Evolutionary conservation across 1,140 invertebrate species (phyloP).

Genomic region (Akabosia matsudoensis): DNA sequence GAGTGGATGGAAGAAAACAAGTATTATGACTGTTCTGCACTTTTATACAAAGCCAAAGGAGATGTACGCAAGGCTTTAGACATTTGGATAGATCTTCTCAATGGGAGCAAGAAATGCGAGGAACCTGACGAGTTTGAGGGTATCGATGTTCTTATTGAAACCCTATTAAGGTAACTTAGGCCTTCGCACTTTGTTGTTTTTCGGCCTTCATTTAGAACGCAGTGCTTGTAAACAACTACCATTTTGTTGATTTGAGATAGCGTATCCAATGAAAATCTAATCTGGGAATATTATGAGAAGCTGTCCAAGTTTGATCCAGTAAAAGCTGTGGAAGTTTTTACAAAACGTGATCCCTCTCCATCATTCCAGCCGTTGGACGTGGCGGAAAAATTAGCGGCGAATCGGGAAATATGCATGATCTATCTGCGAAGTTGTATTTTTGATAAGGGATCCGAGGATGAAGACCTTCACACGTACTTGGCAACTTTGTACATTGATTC

Average conservation of each 20-base stretch:
- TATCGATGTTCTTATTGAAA: slow-evolving; percentile 30
- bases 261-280: slow-evolving; percentile 25
- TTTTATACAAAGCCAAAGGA: slow-evolving; percentile 24
- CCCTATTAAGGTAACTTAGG: slow-evolving; percentile 41
- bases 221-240: not conserved
- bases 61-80: slow-evolving; percentile 34
- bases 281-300: slow-evolving; percentile 44
- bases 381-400: slow-evolving; percentile 37
- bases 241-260: slow-evolving; percentile 25
- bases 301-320: slow-evolving; percentile 27
- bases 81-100: slow-evolving; percentile 35
- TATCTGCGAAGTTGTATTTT: slow-evolving; percentile 39
- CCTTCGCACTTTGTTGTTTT: not conserved
- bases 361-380: slow-evolving; percentile 38
- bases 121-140: slow-evolving; percentile 31
- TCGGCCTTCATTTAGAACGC: not conserved
- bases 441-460: slow-evolving; percentile 31
- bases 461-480: slow-evolving; percentile 45
- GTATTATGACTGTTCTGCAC: slow-evolving; percentile 29
- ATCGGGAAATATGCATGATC: slow-evolving; percentile 32
- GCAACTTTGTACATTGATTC: slow-evolving; percentile 42
- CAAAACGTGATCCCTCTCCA: slow-evolving; percentile 5
- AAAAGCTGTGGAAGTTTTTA: slow-evolving; percentile 38
- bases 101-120: slow-evolving; percentile 22
- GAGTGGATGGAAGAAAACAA: slow-evolving; percentile 36